Base-by-base conservation (phyloP, 1,140 invertebrate species). In the Pemphigus obesinymphae region DNA sequence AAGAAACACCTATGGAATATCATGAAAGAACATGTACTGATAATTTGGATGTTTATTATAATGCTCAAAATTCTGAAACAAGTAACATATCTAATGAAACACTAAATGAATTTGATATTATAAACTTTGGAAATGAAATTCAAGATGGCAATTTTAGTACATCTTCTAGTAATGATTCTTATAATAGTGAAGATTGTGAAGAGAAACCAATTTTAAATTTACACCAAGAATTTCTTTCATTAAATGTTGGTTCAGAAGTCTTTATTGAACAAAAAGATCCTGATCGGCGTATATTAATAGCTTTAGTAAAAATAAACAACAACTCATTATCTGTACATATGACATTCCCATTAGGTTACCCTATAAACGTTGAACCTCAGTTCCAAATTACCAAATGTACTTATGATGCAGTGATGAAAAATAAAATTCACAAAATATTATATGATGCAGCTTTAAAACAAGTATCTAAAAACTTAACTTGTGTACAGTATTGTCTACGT, bases 401-500 rank as follows among this genome's bases (percentile, higher is more conserved):
- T 20, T 80, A 80, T 45, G 76, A 80, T 63, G 53, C 76, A 10
- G 26, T 23, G 10, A 80, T 80, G 55, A 80, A 80, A 80, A 80
- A 80, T 61, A 80, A 61, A 63, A 23, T 84, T 82, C 72, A 83
- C 11, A 84, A 90, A 88, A 87, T 92, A 17, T 86, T 96, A 11
- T 92, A 91, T 82, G 92, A 92, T 85, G 92, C 93, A 70, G 92
- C 94, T 1, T 88, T 90, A 82, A 91, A 92, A 85, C 89, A 93
- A 82, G 92, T 95, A 0, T 90, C 90, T 73, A 93, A 93, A 86
- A 94, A 93, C 84, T 89, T 92, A 55, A 91, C 92, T 0, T 96
- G 94, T 85, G 86, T 96, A 40, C 93, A 95, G 85, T 92, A 92
- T 7, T 95, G 94, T 86, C 87, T 96, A 5, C 88, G 93, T 82